A percentile compares a stretch with the other conserved stretches of the same genome.
phyloP scores from a whole-genome alignment of 2,888 invertebrate species.

The Ellobium chinense region DNA sequence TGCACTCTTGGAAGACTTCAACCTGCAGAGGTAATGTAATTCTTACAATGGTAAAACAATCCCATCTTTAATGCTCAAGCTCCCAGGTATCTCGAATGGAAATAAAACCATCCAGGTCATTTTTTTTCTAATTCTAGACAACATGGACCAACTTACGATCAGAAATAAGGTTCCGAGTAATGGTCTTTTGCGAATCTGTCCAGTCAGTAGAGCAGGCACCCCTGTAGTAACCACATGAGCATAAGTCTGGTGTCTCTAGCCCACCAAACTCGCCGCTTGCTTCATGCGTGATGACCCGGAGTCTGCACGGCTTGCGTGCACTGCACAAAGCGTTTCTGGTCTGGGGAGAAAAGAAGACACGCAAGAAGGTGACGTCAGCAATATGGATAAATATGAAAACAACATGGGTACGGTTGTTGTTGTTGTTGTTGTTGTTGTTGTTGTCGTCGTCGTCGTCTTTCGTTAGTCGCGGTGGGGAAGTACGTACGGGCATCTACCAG shows the following conservation, averaged over 20 bases:
- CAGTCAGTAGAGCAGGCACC: constrained; percentile 5
- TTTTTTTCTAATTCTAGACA: no score
- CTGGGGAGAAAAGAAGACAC: no score
- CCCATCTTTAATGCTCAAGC: no score
- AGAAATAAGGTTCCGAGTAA: constrained; percentile 8
- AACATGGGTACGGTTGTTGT: not conserved
- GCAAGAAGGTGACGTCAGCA: no score
- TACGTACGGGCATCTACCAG: no score
- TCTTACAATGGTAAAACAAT: no score
- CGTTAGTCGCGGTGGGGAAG: no score
- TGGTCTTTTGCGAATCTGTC: not conserved
- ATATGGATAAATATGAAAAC: not conserved
- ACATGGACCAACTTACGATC: not conserved
- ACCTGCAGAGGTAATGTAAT: not conserved
- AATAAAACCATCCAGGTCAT: no score
- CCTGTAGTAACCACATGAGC: not conserved
- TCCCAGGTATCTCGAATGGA: no score
- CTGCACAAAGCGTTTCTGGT: not conserved
- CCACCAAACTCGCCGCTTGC: not conserved
- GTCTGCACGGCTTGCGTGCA: constrained; percentile 9
- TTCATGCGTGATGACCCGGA: not conserved
- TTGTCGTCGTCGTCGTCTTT: no score
- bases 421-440: not conserved
- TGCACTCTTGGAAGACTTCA: not conserved
- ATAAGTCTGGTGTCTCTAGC: constrained; percentile 24